Evolutionary conservation across 1,140 invertebrate species (phyloP).

Genomic region (Heliconius eleuchia): DNA sequence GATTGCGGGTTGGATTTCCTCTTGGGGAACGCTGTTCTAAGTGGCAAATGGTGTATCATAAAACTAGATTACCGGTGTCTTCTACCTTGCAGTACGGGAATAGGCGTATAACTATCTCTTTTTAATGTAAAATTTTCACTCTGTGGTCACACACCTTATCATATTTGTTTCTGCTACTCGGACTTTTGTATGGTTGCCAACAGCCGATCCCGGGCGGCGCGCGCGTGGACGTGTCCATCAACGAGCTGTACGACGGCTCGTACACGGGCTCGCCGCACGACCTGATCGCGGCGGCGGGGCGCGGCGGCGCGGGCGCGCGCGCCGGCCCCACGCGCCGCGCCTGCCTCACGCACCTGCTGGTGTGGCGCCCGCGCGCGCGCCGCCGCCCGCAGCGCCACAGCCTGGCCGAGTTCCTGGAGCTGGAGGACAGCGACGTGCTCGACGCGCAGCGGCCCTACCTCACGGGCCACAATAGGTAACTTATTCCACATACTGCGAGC

Average conservation of each 20-base stretch:
- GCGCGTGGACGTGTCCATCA: neutral
- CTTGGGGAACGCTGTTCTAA: too few species aligned
- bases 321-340: conserved; percentile 92
- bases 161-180: too few species aligned
- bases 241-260: conserved; percentile 73
- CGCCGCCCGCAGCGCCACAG: conserved; percentile 86
- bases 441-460: conserved; percentile 92
- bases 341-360: conserved; percentile 55
- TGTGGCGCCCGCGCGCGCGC: conserved; percentile 81
- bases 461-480: conserved; percentile 90
- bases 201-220: neutral
- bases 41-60: too few species aligned
- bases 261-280: conserved; percentile 97
- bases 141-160: too few species aligned
- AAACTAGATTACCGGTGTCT: too few species aligned
- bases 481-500: too few species aligned
- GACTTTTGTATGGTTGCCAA: too few species aligned
- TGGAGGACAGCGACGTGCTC: conserved; percentile 88
- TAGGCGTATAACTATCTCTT: too few species aligned
- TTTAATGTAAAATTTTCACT: too few species aligned
- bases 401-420: conserved; percentile 91
- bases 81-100: too few species aligned
- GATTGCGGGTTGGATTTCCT: too few species aligned
- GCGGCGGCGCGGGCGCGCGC: conserved; percentile 86
- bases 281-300: conserved; percentile 86